These are phyloP conservation scores for Leptatherina wallacei DNA, from an alignment of 2,797 vertebrate genomes.

Conservation along the genomic window DNA sequence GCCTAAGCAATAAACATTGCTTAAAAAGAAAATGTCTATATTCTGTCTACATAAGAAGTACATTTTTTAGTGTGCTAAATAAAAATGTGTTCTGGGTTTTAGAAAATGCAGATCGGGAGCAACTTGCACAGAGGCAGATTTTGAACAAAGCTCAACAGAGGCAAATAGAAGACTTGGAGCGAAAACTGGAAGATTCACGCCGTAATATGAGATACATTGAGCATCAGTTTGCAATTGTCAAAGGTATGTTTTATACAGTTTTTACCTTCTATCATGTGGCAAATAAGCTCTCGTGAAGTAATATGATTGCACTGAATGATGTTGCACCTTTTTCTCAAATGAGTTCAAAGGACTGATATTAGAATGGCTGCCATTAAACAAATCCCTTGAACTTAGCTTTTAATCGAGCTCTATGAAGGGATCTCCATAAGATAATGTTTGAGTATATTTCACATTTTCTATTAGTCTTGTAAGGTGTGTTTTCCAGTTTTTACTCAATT, in stretches of 20 bases:
- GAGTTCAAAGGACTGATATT: neutral
- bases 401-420: neutral
- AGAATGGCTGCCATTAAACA: neutral
- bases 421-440: neutral
- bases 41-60: neutral
- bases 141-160: slow-evolving; percentile 92
- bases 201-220: slow-evolving; percentile 91
- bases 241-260: slow-evolving; percentile 82
- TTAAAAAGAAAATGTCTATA: neutral
- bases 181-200: slow-evolving; percentile 90
- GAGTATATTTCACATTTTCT: neutral
- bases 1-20: neutral
- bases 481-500: neutral
- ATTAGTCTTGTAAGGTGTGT: no score
- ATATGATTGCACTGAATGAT: neutral
- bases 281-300: neutral
- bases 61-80: neutral
- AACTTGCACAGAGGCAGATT: slow-evolving; percentile 91
- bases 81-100: slow-evolving; percentile 33
- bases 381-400: neutral
- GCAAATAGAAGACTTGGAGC: slow-evolving; percentile 89
- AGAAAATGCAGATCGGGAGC: slow-evolving; percentile 89
- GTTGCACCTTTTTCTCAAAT: neutral
- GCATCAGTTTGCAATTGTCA: slow-evolving; percentile 92
- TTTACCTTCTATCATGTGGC: neutral